Evolutionary conservation across 2,113 vertebrate genomes (phyloP), one percentile per base, ranked within the genome.

Genomic region (Hippocampus zosterae): DNA sequence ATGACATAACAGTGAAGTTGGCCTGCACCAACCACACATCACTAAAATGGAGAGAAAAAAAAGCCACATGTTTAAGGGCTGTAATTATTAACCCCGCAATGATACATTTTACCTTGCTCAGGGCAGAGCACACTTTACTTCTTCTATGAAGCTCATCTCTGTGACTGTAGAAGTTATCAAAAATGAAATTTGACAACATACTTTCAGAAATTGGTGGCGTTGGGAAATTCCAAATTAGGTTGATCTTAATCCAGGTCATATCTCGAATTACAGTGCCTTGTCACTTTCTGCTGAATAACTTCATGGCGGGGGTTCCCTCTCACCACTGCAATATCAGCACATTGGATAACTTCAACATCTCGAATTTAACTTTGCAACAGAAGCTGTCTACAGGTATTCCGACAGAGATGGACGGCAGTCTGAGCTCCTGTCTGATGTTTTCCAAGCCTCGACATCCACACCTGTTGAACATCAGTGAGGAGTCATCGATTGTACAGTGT

Each of bases 281-380:
- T 77, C 93, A 98, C 77, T 97, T 97, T 71, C 76, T 98, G 64
- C 85, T 97, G 70, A 94, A 96, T 69, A 93, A 93, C 78, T 97
- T 97, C 74, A 92, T 98, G 40, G 93, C 91, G 1, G 95, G 92
- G 0, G 91, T 92, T 46, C 96, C 96, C 0, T 68, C 90, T 67
- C 96, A 98, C 68, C 93, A 87, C 79, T 97, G 96, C 71, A 75
- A 91, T 71, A 79, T 95, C 76, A 85, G 86, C 11, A 42, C 70
- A 55, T 84, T 87, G 60, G 87, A 92, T 8, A 68, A 85, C 33
- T 77, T 69, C 11, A 67, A 13, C 2, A 27, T 64, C 21, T 74
- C 65, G 65, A 94, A 95, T 82, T 72, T 95, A 76, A 95, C 90
- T 69, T 37, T 0, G 6, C 85, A 91, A 60, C 88, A 96, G 52